Evolutionary conservation across 2,888 invertebrate genomes (phyloP), one percentile per base, ranked within the genome.

Genomic region (Ophonus ardosiacus): DNA sequence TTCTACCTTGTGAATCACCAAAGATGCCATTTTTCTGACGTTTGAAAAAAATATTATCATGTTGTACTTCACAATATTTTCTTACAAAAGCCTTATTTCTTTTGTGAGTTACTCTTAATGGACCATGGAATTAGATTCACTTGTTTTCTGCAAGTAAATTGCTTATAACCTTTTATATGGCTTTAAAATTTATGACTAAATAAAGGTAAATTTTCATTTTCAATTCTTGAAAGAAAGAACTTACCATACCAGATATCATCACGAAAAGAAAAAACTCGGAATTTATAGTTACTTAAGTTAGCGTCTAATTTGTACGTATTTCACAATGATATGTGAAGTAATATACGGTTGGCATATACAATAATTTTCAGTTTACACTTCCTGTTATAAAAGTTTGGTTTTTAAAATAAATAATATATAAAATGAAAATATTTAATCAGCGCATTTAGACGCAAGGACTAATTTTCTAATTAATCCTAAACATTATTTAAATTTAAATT

Each of bases 241-340:
- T 51, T 8, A 13, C 13, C 43, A 51, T 51, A 51, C 43, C 18
- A 74, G 17, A 43, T 43, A 63, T 61, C 40, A 63, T 59, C 43
- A 61, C 10, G 18, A 63, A 80, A 40, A 31, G 8, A 24, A 68
- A 43, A 18, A 74, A 68, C 31, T n/a, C 3, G 63, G 71, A 74
- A 74, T 43, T 68, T 43, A 15, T 43, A 8, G 43, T 43, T 74
- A 15, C 71, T 74, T 43, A 43, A 40, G 38, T 18, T 17, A 7
- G 71, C 71, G 18, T 74, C 43, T 40, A 74, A 74, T 74, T 74
- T 78, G 78, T 57, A 18, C 78, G 57, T 78, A 78, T 78, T 78
- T 78, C 78, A 78, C 78, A 78, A 31, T 57, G 78, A 78, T 78
- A 57, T 78, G 78, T 76, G 40, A n/a, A 21, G 21, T 15, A 78